phyloP scores from a whole-genome alignment of 2,888 invertebrate species.

The Enchytraeus crypticus region DNA sequence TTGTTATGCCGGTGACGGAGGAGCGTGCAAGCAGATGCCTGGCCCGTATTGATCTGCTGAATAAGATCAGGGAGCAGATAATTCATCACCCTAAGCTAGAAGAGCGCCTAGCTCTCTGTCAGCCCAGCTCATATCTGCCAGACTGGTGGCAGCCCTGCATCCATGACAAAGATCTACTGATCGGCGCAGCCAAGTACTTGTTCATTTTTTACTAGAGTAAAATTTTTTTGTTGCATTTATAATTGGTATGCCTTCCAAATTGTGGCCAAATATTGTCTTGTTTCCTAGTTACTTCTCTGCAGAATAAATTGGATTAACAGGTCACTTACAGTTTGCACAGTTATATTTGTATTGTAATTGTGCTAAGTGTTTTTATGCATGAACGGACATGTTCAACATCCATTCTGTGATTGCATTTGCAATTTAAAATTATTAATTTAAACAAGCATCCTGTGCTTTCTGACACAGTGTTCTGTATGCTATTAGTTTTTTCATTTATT shows the following conservation, averaged over 20 bases:
- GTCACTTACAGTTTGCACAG: no score
- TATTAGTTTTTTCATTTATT: no score
- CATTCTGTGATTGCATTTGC: no score
- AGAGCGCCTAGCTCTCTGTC: conserved; percentile 74
- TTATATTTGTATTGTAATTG: no score
- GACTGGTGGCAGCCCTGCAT: conserved; percentile 93
- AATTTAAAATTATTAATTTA: no score
- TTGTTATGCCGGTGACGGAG: conserved; percentile 80
- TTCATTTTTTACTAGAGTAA: not conserved
- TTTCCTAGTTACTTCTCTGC: not conserved
- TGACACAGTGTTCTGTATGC: no score
- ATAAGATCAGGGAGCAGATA: conserved; percentile 84
- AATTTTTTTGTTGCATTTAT: not conserved
- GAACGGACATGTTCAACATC: no score
- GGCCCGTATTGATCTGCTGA: conserved; percentile 82
- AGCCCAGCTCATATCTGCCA: conserved; percentile 81
- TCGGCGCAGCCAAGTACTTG: conserved; percentile 64
- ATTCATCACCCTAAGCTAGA: conserved; percentile 75
- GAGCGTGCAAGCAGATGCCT: conserved; percentile 84
- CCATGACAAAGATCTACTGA: conserved; percentile 84
- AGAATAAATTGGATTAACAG: not conserved
- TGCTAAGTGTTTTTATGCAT: no score
- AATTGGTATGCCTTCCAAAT: not conserved
- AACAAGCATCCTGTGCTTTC: no score
- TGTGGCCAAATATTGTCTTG: not conserved